phyloP scores from a whole-genome alignment of 2,113 vertebrate species.

The Callaeas wilsoni region DNA sequence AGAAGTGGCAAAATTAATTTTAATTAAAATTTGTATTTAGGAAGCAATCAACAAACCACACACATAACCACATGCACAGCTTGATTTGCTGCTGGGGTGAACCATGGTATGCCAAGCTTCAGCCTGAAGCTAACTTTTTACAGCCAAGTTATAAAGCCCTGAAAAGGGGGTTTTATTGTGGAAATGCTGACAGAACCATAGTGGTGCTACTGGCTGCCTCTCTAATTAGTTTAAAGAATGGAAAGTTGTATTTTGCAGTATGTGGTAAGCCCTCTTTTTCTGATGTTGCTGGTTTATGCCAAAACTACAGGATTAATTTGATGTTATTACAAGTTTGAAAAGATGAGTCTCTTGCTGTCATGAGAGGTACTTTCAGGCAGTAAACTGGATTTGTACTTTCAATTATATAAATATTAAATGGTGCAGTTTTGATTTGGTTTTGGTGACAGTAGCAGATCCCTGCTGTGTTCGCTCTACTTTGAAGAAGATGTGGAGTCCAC shows the following conservation, averaged over 20 bases:
- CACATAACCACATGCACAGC: slow-evolving; percentile 24
- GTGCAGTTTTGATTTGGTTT: slow-evolving; percentile 47
- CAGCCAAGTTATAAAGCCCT: slow-evolving; percentile 73
- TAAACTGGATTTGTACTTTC: slow-evolving; percentile 51
- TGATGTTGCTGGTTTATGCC: slow-evolving; percentile 28
- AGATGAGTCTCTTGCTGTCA: neutral
- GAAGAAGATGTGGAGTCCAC: slow-evolving; percentile 57
- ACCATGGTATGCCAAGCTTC: slow-evolving; percentile 56
- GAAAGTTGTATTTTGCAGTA: slow-evolving; percentile 70
- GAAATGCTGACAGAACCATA: slow-evolving; percentile 76
- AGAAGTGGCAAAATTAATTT: slow-evolving; percentile 62
- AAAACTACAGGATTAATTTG: slow-evolving; percentile 42
- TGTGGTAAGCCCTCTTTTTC: slow-evolving; percentile 39
- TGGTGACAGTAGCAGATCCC: slow-evolving; percentile 44
- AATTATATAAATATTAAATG: slow-evolving; percentile 60
- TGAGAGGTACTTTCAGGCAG: slow-evolving; percentile 39
- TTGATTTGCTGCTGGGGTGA: slow-evolving; percentile 61
- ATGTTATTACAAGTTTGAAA: slow-evolving; percentile 23
- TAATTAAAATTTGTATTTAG: slow-evolving; percentile 71
- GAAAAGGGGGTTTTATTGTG: slow-evolving; percentile 75
- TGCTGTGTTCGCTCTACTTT: slow-evolving; percentile 37
- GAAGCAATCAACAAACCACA: slow-evolving; percentile 61
- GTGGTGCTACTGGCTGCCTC: slow-evolving; percentile 70
- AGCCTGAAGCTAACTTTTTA: slow-evolving; percentile 76
- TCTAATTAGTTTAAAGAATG: slow-evolving; percentile 78